A percentile compares a stretch with the other conserved stretches of the same genome.
These are phyloP conservation scores for Hirtodrosophila duncani DNA, from an alignment of 2,888 invertebrate species.

Conservation along the genomic window DNA sequence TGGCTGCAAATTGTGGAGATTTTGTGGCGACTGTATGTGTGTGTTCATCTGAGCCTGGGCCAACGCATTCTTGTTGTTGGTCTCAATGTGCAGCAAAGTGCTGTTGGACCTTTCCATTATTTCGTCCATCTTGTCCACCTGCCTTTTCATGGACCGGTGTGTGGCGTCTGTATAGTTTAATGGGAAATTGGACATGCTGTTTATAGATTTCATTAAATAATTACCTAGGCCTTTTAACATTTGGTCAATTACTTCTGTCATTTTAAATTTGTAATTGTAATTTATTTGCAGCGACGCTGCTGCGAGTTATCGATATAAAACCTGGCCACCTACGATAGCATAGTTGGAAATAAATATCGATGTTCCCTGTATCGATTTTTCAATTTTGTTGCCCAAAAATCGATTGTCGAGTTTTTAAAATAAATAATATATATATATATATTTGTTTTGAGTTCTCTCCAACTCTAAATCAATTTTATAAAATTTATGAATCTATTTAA, in stretches of 20 bases:
- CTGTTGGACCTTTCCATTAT: constrained; percentile 74
- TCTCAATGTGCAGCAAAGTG: constrained; percentile 70
- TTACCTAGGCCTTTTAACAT: constrained; percentile 66
- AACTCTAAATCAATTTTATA: no score
- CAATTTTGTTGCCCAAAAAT: no score
- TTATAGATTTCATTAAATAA: neutral
- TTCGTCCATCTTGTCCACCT: constrained; percentile 58
- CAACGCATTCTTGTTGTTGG: constrained; percentile 37
- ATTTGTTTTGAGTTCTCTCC: no score
- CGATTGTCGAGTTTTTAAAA: no score
- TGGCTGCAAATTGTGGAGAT: constrained; percentile 48
- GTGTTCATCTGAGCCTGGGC: constrained; percentile 9
- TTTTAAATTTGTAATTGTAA: constrained; percentile 16
- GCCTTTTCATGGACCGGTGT: constrained; percentile 47
- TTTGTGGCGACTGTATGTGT: neutral
- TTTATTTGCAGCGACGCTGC: neutral
- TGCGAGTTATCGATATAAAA: no score
- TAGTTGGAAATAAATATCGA: no score
- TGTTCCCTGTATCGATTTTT: no score
- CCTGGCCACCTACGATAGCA: no score
- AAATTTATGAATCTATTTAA: no score
- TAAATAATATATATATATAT: no score
- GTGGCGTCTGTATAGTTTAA: constrained; percentile 30
- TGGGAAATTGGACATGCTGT: neutral
- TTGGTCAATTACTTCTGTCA: constrained; percentile 48